These are phyloP conservation scores for Nemotelus pantherinus DNA, from an alignment of 2,888 invertebrate species.

Conservation along the genomic window DNA sequence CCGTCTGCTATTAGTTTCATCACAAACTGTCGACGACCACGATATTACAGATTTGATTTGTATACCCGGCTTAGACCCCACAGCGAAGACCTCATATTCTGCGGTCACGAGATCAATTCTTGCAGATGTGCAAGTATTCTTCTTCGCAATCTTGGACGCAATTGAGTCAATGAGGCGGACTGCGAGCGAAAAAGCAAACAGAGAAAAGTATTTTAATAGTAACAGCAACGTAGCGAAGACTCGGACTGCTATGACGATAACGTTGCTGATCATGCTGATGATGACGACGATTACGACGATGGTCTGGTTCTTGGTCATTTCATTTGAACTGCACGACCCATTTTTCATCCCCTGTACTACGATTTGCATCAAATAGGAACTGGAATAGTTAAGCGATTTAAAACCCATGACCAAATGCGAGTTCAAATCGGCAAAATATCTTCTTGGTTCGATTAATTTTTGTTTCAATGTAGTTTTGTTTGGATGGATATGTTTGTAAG, in stretches of 20 bases:
- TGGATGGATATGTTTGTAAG: neutral
- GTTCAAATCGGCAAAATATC: conserved; percentile 19
- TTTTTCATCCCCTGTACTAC: conserved; percentile 30
- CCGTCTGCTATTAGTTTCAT: neutral
- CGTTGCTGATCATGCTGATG: too few relatives aligned
- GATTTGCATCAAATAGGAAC: conserved; percentile 8
- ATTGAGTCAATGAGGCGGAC: conserved; percentile 34
- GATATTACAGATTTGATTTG: neutral
- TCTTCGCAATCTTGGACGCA: conserved; percentile 37
- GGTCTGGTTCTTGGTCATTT: conserved; percentile 31
- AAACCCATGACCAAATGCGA: conserved; percentile 8
- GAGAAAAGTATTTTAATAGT: neutral
- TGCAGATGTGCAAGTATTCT: conserved; percentile 30
- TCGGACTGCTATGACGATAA: neutral
- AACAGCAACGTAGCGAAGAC: conserved; percentile 1
- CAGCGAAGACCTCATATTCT: conserved; percentile 26
- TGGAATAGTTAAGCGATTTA: neutral
- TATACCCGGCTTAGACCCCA: conserved; percentile 19
- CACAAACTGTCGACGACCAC: conserved; percentile 14
- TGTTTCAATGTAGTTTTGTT: neutral
- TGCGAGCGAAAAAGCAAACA: conserved; percentile 21
- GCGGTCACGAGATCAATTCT: conserved; percentile 43
- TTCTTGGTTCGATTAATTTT: conserved; percentile 28
- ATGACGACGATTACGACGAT: neutral
- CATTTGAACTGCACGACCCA: conserved; percentile 19